Evolutionary conservation across 2,113 vertebrate genomes (phyloP).

Genomic region (Lynx canadensis): DNA sequence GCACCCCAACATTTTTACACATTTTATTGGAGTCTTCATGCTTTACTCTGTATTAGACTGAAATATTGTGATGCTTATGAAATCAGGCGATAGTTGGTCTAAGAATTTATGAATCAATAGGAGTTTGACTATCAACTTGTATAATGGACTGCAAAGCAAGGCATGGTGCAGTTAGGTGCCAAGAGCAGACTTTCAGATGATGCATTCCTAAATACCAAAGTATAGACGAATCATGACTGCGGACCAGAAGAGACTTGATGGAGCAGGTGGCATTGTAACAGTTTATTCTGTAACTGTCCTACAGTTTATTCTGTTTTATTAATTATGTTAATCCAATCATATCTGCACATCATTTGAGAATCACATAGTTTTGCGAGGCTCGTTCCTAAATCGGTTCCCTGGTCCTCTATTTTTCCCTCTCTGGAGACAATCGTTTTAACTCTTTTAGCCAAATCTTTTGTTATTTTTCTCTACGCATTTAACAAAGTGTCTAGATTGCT

Average conservation of each 20-base stretch:
- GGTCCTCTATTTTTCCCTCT: neutral
- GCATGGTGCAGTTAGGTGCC: neutral
- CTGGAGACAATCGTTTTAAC: neutral
- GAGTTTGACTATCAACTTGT: neutral
- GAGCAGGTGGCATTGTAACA: neutral
- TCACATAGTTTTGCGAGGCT: neutral
- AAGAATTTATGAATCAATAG: neutral
- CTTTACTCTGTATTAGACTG: neutral
- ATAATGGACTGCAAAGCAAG: neutral
- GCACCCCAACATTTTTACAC: neutral
- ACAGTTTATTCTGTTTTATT: neutral
- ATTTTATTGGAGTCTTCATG: neutral
- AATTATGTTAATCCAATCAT: neutral
- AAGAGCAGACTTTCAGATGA: neutral
- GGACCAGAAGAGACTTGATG: neutral
- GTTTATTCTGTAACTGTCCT: too few species aligned
- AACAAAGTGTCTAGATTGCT: neutral
- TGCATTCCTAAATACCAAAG: neutral
- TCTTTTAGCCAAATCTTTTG: neutral
- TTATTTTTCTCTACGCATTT: neutral
- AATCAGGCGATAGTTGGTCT: neutral
- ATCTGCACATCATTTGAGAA: neutral
- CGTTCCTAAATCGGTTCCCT: neutral
- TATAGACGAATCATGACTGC: neutral
- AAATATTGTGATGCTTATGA: neutral